These are phyloP conservation scores for Ormyrus nitidulus DNA, from an alignment of 2,888 invertebrate genomes.

Conservation along the genomic window DNA sequence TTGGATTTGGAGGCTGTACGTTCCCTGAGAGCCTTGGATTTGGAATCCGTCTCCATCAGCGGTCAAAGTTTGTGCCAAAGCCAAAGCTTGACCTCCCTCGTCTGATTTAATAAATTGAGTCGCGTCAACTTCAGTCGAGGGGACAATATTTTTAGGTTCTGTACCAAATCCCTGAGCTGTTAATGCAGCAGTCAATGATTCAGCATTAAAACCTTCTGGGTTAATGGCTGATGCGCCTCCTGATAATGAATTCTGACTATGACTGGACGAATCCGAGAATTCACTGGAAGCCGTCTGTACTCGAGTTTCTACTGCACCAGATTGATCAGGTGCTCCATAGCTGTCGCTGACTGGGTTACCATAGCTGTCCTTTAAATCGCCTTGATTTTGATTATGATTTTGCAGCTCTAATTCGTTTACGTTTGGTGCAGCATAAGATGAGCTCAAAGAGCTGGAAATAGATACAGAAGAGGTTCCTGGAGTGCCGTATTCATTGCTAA, in stretches of 20 bases:
- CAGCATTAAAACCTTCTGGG: conserved; percentile 61
- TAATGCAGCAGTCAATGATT: conserved; percentile 65
- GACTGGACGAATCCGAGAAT: conserved; percentile 54
- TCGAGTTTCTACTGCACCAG: conserved; percentile 55
- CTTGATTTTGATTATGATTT: conserved; percentile 62
- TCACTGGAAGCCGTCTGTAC: conserved; percentile 54
- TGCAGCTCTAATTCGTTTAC: conserved; percentile 68
- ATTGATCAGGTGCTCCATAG: conserved; percentile 53
- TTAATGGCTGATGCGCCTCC: conserved; percentile 55
- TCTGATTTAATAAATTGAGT: conserved; percentile 65
- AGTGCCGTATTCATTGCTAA: conserved; percentile 11
- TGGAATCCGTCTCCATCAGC: conserved; percentile 69
- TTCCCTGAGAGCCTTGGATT: conserved; percentile 78
- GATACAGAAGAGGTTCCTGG: not conserved
- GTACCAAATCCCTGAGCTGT: conserved; percentile 64
- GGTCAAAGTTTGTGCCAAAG: conserved; percentile 66
- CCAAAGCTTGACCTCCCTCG: conserved; percentile 68
- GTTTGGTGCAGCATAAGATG: conserved; percentile 59
- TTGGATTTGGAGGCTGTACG: conserved; percentile 87
- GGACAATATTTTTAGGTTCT: conserved; percentile 61
- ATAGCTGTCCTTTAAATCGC: conserved; percentile 69
- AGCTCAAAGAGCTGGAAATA: conserved; percentile 40
- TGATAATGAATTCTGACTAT: conserved; percentile 55
- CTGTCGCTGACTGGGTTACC: conserved; percentile 66
- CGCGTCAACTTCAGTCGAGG: conserved; percentile 65